phyloP scores from a whole-genome alignment of 1,140 invertebrate species.

The Meloidogyne chitwoodi region DNA sequence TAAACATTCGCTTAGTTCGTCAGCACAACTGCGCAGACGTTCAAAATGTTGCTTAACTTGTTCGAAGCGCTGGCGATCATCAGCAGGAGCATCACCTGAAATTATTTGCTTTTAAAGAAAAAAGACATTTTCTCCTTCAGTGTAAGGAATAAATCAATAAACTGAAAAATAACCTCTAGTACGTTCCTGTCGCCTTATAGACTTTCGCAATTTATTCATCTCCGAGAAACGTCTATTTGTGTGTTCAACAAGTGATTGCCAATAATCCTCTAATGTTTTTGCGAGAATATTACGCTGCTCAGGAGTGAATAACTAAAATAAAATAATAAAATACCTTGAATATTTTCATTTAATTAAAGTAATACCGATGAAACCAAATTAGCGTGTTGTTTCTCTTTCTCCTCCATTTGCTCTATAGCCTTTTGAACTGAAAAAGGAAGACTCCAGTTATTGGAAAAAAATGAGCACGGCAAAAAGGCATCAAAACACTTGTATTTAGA shows the following conservation, averaged over 20 bases:
- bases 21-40: conserved; percentile 21
- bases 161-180: conserved; percentile 65
- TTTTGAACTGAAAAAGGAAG: conserved; percentile 60
- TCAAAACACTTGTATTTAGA: conserved; percentile 82
- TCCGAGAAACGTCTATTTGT: conserved; percentile 68
- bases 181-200: conserved; percentile 79
- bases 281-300: conserved; percentile 84
- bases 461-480: conserved; percentile 89
- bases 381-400: neutral
- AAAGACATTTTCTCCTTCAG: too few relatives aligned
- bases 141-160: too few relatives aligned
- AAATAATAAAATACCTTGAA: too few relatives aligned
- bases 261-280: conserved; percentile 81
- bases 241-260: conserved; percentile 77
- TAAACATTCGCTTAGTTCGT: conserved; percentile 36
- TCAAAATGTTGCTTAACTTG: conserved; percentile 36
- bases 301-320: conserved; percentile 34
- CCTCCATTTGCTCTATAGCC: neutral
- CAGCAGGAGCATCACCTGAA: conserved; percentile 37
- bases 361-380: conserved; percentile 7
- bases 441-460: conserved; percentile 87
- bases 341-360: too few relatives aligned
- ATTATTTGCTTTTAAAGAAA: too few relatives aligned
- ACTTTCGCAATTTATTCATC: conserved; percentile 72
- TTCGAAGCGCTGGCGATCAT: conserved; percentile 45